Base-by-base conservation (phyloP, 2,113 vertebrate genomes). In the Pituophis catenifer region DNA sequence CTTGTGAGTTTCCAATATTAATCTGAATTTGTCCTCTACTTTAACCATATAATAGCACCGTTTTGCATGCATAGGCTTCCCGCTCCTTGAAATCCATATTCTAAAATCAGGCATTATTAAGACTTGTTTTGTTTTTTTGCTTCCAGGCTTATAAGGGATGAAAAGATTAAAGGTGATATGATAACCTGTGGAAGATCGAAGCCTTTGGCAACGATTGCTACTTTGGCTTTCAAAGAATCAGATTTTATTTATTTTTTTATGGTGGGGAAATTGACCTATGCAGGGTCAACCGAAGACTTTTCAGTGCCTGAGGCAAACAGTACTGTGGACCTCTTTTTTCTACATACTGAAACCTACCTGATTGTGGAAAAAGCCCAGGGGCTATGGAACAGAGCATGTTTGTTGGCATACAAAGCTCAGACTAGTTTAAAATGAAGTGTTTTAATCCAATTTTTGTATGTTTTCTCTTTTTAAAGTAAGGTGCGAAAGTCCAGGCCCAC, bases 41-140 rank as follows among this genome's bases (percentile, higher is more conserved):
- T 81, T 90, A 6, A 0, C 50, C n/a, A 0, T 11, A 90, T 54
- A 90, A n/a, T 58, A 70, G 1, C 0, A 0, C 57, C 44, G 38
- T n/a, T 29, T 8, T 86, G 65, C 38, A 9, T n/a, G 55, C 7
- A 0, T 54, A 23, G 33, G 21, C 62, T 44, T 48, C 15, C 0
- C 0, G 2, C 1, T 9, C 17, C n/a, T 38, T 81, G 70, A 81
- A 81, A 92, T 89, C 23, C 11, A 23, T 57, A 54, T 58, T 85
- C 5, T 81, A 81, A 81, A 81, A 38, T 81, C 17, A 38, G 15
- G 17, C 70, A 81, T 81, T 38, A 81, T 81, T 38, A 81, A 81
- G 2, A 38, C 17, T 38, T 38, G 7, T 81, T 81, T 81, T 48
- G 3, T n/a, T 38, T 75, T 38, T 38, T 81, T 38, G 70, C 70